phyloP scores from a whole-genome alignment of 2,797 vertebrate genomes.

The Peromyscus eremicus region DNA sequence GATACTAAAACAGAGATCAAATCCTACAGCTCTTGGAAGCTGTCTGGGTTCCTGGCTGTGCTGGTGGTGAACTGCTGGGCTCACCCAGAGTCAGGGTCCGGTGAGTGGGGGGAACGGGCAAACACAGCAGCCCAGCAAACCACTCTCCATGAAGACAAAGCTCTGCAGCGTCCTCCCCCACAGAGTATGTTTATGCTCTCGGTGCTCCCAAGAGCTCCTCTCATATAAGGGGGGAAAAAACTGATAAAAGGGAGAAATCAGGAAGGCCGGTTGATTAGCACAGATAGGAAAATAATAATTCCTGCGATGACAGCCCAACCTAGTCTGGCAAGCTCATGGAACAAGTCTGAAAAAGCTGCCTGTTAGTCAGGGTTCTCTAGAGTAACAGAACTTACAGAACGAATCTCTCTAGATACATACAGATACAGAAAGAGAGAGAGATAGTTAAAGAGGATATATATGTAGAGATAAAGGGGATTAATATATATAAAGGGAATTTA shows the following conservation, averaged over 20 bases:
- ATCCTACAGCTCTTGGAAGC: neutral
- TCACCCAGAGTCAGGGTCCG: neutral
- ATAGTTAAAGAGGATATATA: too few relatives aligned
- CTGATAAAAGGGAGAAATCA: neutral
- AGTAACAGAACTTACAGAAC: neutral
- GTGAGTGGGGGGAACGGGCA: neutral
- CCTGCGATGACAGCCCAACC: neutral
- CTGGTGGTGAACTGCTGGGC: neutral
- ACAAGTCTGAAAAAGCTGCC: neutral
- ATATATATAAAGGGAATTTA: neutral
- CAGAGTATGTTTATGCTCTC: neutral
- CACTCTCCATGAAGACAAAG: neutral
- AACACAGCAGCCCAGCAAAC: neutral
- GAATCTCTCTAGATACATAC: too few relatives aligned
- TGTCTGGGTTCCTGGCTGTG: neutral
- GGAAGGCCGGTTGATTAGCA: neutral
- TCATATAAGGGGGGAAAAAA: neutral
- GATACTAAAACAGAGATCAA: neutral
- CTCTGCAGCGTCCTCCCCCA: neutral
- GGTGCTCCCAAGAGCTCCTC: neutral
- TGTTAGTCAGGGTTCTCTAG: neutral
- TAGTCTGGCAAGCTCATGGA: neutral
- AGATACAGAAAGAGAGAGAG: neutral
- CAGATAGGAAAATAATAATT: neutral
- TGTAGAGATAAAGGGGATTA: neutral